Evolutionary conservation across 35 echinoderm and acorn worm species (phyloP).

Genomic region (Patiria miniata): DNA sequence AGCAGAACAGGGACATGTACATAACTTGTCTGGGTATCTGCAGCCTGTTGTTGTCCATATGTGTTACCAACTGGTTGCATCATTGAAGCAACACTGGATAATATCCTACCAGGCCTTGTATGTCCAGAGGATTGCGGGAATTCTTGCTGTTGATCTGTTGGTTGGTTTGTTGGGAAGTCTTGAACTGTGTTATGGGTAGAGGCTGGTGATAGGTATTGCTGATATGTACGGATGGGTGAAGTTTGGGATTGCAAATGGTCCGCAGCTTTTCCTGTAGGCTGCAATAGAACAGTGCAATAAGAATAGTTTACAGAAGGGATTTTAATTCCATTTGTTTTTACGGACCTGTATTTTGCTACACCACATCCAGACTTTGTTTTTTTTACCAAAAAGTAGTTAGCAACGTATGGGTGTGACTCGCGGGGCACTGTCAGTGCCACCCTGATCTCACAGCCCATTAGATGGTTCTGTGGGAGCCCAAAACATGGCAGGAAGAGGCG

Average conservation of each 20-base stretch:
- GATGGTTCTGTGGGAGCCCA: too few relatives aligned
- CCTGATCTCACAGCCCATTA: too few relatives aligned
- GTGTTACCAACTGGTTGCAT: background rate
- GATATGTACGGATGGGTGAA: background rate
- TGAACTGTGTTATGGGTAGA: background rate
- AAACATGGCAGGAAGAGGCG: too few relatives aligned
- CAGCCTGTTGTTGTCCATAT: background rate
- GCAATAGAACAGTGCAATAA: background rate
- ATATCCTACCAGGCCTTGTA: background rate
- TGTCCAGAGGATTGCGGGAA: background rate
- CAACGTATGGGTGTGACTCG: too few relatives aligned
- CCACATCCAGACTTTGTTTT: too few relatives aligned
- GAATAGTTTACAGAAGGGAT: too few relatives aligned
- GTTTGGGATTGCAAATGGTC: background rate
- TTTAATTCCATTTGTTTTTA: too few relatives aligned
- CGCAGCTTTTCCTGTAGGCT: background rate
- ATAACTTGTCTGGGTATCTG: too few relatives aligned
- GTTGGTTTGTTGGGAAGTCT: background rate
- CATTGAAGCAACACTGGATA: background rate
- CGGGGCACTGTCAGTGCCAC: too few relatives aligned
- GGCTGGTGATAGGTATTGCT: background rate
- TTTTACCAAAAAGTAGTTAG: too few relatives aligned
- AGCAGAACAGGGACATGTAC: too few relatives aligned
- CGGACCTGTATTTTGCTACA: too few relatives aligned
- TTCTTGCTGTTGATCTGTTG: background rate